Conservation (phyloP, 1,140 invertebrate genomes). For the Varroa destructor region DNA sequence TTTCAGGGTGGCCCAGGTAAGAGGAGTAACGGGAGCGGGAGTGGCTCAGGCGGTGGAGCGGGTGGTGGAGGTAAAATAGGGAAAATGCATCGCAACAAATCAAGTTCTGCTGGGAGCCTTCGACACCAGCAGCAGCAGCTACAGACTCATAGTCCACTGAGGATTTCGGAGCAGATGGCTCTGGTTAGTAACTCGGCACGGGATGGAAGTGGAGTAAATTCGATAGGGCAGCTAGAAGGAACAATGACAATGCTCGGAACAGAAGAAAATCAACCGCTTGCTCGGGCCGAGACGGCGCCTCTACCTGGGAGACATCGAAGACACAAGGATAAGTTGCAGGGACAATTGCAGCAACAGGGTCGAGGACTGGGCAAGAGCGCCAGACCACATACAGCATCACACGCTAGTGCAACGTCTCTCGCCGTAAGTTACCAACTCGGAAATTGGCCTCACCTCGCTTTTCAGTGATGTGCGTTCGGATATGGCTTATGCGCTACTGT, state of each 20-base stretch:
- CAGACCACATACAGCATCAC: constrained; percentile 4
- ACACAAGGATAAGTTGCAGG: background rate
- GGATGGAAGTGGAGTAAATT: too few species aligned
- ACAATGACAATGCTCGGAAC: background rate
- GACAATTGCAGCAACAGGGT: background rate
- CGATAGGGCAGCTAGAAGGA: background rate
- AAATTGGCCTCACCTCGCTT: too few species aligned
- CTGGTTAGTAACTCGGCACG: too few species aligned
- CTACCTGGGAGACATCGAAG: constrained; percentile 14
- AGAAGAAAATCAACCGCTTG: background rate
- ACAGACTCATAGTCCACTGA: background rate
- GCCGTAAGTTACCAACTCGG: background rate
- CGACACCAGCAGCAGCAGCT: constrained; percentile 17
- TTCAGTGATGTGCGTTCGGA: too few species aligned
- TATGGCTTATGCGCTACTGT: too few species aligned
- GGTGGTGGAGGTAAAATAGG: background rate
- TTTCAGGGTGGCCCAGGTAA: too few species aligned
- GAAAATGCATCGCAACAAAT: constrained; percentile 27
- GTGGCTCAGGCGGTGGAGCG: too few species aligned
- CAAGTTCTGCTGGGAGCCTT: constrained; percentile 13
- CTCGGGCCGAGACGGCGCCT: constrained; percentile 8
- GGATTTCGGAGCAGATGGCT: background rate
- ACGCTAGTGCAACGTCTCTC: constrained; percentile 5
- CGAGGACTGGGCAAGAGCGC: background rate
- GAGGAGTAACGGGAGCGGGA: too few species aligned